These are phyloP conservation scores for Aporophyla lueneburgensis DNA, from an alignment of 2,888 invertebrate genomes.

Conservation along the genomic window DNA sequence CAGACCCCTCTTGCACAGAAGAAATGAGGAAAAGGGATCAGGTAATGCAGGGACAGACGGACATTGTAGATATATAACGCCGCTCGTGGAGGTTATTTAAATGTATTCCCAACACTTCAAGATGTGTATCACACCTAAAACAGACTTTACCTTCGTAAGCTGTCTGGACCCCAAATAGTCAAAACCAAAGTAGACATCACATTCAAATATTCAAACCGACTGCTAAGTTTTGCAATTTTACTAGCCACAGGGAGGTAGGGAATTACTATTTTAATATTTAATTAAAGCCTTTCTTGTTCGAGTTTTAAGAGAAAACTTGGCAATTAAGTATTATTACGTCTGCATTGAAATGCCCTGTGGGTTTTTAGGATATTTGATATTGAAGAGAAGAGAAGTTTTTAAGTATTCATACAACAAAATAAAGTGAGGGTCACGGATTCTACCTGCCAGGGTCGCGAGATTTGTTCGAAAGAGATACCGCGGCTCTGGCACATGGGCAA, in stretches of 20 bases:
- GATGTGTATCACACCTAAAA: neutral
- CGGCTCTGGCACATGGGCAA: too few species aligned
- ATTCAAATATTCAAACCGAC: conserved; percentile 45
- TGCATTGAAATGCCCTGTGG: conserved; percentile 9
- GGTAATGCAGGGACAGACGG: too few species aligned
- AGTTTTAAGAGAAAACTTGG: conserved; percentile 16
- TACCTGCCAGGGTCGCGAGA: too few species aligned
- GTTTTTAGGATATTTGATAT: neutral
- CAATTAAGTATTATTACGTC: conserved; percentile 1
- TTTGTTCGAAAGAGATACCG: too few species aligned
- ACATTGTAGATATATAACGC: neutral
- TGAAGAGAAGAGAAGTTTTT: neutral
- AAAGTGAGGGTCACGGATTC: neutral
- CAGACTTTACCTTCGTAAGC: neutral
- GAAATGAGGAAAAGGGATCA: too few species aligned
- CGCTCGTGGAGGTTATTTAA: neutral
- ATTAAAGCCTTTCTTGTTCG: conserved; percentile 40
- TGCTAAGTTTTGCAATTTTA: conserved; percentile 50
- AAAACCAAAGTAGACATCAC: conserved; percentile 19
- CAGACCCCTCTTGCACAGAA: too few species aligned
- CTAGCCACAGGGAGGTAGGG: neutral
- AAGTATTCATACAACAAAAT: neutral
- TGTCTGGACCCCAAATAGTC: neutral
- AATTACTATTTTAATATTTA: conserved; percentile 53
- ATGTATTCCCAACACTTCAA: neutral